Conservation (phyloP, 2,888 invertebrate genomes). For the Apamea epomidion region DNA sequence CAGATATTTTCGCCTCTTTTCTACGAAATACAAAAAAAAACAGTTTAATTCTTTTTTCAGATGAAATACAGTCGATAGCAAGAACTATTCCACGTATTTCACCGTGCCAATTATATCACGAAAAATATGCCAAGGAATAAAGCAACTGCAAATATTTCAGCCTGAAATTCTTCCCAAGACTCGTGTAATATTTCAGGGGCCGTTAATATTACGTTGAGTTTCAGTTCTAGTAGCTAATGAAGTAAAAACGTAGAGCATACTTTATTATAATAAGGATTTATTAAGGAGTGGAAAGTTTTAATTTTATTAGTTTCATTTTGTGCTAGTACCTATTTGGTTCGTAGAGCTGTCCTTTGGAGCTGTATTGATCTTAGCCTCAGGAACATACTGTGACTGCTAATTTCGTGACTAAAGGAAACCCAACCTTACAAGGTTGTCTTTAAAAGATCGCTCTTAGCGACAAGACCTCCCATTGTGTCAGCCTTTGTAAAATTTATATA, state of each 20-base stretch:
- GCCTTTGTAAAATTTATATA: no score
- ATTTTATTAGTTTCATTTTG: conserved; percentile 22
- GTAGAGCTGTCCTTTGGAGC: not conserved
- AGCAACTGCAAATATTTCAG: conserved; percentile 9
- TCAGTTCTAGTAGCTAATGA: conserved; percentile 35
- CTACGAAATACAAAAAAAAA: not conserved
- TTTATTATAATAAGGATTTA: conserved; percentile 36
- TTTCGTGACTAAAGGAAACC: no score
- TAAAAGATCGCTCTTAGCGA: no score
- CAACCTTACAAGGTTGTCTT: no score
- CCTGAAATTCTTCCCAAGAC: conserved; percentile 1
- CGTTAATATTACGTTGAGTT: conserved; percentile 26
- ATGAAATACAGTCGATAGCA: not conserved
- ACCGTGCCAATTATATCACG: conserved; percentile 24
- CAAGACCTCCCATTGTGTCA: no score
- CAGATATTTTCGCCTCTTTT: not conserved
- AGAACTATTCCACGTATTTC: conserved; percentile 12
- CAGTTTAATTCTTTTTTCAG: not conserved
- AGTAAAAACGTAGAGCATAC: conserved; percentile 28
- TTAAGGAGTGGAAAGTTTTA: conserved; percentile 3
- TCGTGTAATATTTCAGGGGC: conserved; percentile 26
- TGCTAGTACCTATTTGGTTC: not conserved
- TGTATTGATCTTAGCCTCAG: not conserved
- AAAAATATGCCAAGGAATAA: conserved; percentile 26
- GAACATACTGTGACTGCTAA: no score